Percentiles rank a stretch among this genome's conserved stretches.
Evolutionary conservation across 1,140 invertebrate genomes (phyloP).

Genomic region (Ericerus pela): DNA sequence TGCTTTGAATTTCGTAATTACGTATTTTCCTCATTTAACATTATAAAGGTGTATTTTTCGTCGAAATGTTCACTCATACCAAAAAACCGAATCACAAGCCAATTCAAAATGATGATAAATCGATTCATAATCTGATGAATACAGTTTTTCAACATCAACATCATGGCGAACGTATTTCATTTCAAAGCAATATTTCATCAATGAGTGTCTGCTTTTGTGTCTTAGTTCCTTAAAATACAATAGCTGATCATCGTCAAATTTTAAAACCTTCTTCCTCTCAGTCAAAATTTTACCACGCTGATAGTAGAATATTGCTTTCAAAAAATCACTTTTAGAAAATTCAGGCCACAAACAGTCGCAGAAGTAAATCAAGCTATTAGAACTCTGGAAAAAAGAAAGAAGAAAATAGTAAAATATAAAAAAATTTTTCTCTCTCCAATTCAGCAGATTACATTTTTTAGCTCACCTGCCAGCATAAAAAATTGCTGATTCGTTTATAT

Average conservation of each 20-base stretch:
- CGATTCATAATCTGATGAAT: not conserved
- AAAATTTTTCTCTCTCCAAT: not conserved
- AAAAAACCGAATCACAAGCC: not conserved
- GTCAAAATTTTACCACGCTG: not conserved
- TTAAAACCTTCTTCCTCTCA: not conserved
- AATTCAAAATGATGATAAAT: not conserved
- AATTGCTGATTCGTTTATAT: conserved; percentile 1
- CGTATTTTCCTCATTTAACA: too few species aligned
- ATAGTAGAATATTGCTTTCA: not conserved
- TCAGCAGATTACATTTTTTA: not conserved
- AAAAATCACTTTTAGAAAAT: not conserved
- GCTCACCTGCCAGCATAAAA: conserved; percentile 1
- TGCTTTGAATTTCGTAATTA: too few species aligned
- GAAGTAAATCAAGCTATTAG: not conserved
- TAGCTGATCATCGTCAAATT: not conserved
- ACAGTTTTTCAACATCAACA: not conserved
- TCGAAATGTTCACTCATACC: too few species aligned
- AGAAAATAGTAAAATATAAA: not conserved
- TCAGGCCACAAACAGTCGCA: not conserved
- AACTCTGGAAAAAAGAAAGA: too few species aligned
- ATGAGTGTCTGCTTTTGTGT: not conserved
- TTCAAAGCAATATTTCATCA: not conserved
- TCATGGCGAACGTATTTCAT: not conserved
- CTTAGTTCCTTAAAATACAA: not conserved
- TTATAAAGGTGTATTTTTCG: too few species aligned